Evolutionary conservation across 2,797 vertebrate genomes (phyloP), one percentile per base, ranked within the genome.

Genomic region (Mormyrus proboscirostris): DNA sequence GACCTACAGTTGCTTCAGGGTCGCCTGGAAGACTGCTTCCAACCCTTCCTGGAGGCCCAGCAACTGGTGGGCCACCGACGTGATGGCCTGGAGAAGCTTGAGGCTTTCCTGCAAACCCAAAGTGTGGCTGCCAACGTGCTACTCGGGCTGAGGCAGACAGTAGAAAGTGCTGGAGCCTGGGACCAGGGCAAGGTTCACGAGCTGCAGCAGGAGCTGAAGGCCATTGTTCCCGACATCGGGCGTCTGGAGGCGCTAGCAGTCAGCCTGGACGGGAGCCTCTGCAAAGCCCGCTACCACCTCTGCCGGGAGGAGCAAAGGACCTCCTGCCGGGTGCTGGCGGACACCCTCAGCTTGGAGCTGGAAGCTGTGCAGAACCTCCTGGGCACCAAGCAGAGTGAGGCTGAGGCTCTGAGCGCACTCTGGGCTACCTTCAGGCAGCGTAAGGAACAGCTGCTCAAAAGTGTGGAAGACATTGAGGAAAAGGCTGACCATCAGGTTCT

Each of bases 251-350:
- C 97, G 0, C 91, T 95, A 86, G 97, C 98, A 0, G 90, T 97
- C 0, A 90, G 93, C 89, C 94, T 99, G n/a, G 99, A 99, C 47
- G 93, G 96, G 19, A 89, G 94, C 88, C 95, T 99, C 50, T 94
- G 95, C 92, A 99, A 98, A 93, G 98, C 98, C 1, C 98, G 97
- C 0, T 96, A 97, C 90, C 96, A 97, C 83, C 94, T 99, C 88
- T 96, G 93, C 38, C 10, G 93, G 93, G 91, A 93, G 22, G 94
- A 94, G 86, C 94, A 94, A 14, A 96, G 95, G 44, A 97, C 95
- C 3, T 97, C 98, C 85, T 96, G 96, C 92, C 94, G 96, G 88
- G 94, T 94, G 55, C 90, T 97, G 49, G 96, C 97, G 0, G 98
- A 99, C 90, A 95, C 95, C 0, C 94, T 99, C 22, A 95, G 93